phyloP scores from a whole-genome alignment of 2,888 invertebrate species.

The Netelia melanura region DNA sequence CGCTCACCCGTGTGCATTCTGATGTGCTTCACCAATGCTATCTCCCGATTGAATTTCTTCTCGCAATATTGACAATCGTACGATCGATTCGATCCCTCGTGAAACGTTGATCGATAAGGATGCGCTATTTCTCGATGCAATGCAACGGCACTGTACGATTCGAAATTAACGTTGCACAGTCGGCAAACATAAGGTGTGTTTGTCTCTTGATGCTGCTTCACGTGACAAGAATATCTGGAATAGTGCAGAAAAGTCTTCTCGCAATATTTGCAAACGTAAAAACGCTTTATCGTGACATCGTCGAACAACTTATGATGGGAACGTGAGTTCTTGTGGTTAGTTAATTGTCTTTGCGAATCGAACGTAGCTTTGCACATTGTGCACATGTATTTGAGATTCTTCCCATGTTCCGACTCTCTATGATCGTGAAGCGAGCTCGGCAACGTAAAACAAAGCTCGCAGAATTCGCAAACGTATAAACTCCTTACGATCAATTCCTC shows the following conservation, averaged over 20 bases:
- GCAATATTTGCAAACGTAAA: constrained; percentile 69
- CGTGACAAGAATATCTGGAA: constrained; percentile 52
- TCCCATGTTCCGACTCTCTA: constrained; percentile 66
- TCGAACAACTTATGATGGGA: constrained; percentile 49
- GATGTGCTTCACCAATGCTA: constrained; percentile 67
- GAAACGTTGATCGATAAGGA: constrained; percentile 64
- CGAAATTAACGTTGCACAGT: constrained; percentile 60
- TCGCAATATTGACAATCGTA: constrained; percentile 68
- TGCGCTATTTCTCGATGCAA: constrained; percentile 58
- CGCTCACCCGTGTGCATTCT: constrained; percentile 69
- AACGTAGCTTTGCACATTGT: constrained; percentile 66
- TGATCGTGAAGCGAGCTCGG: constrained; percentile 72
- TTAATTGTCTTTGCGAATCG: constrained; percentile 58
- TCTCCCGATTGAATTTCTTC: constrained; percentile 63
- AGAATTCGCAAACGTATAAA: constrained; percentile 75
- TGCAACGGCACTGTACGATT: constrained; percentile 60
- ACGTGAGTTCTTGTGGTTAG: constrained; percentile 55
- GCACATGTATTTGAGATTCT: constrained; percentile 68
- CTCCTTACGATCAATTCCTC: constrained; percentile 72
- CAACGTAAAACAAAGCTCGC: constrained; percentile 73
- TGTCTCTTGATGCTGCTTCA: constrained; percentile 40
- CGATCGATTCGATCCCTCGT: constrained; percentile 57
- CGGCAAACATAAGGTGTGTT: constrained; percentile 63
- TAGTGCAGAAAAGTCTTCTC: constrained; percentile 68
- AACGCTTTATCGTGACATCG: constrained; percentile 43